A percentile compares a stretch with the other conserved stretches of the same genome.
phyloP scores from a whole-genome alignment of 2,113 vertebrate species.

The Turnix velox region DNA sequence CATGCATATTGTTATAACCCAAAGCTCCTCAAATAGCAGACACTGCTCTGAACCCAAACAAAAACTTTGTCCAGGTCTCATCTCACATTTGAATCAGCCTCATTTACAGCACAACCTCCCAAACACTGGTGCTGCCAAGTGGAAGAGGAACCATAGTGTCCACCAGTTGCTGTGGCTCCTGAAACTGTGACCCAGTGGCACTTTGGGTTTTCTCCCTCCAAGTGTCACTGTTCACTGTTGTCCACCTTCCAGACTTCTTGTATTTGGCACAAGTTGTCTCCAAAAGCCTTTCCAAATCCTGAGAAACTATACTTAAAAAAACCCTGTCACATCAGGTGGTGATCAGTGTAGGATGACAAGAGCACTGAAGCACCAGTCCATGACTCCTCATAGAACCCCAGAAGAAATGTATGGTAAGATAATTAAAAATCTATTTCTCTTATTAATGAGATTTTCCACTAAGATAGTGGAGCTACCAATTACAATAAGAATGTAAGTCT shows the following conservation, averaged over 20 bases:
- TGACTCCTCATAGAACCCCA: background rate
- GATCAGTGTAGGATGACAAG: background rate
- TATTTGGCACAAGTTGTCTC: background rate
- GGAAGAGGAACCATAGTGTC: accelerated
- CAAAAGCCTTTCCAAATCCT: background rate
- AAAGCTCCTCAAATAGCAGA: background rate
- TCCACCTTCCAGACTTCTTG: background rate
- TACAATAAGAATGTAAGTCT: accelerated
- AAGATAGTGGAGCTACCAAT: background rate
- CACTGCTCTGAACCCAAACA: background rate
- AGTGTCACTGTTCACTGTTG: accelerated
- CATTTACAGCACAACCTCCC: background rate
- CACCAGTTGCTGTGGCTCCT: background rate
- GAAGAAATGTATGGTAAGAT: background rate
- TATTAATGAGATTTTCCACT: background rate
- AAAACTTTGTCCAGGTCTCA: background rate
- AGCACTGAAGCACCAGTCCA: background rate
- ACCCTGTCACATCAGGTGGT: accelerated
- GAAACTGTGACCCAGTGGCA: background rate
- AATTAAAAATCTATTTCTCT: background rate
- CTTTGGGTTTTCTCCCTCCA: background rate
- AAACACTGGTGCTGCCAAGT: background rate
- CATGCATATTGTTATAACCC: accelerated
- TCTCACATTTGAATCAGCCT: background rate
- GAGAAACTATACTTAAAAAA: background rate